These are phyloP conservation scores for Aselliscus stoliczkanus DNA, from an alignment of 2,797 vertebrate species.

Conservation along the genomic window DNA sequence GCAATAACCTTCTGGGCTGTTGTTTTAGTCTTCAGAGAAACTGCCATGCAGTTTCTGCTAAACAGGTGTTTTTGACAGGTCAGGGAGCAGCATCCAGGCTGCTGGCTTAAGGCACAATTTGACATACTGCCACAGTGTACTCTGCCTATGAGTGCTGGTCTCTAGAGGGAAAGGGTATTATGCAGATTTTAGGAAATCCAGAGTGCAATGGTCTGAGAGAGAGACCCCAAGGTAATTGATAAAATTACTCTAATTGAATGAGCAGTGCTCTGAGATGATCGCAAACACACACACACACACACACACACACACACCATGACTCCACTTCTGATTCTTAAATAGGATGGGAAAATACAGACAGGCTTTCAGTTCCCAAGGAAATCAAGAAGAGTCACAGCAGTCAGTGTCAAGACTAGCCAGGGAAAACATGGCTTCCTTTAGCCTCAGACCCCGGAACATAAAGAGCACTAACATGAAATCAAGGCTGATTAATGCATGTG, in stretches of 20 bases:
- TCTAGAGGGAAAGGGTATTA: conserved; percentile 45
- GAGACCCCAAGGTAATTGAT: conserved; percentile 57
- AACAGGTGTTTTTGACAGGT: conserved; percentile 53
- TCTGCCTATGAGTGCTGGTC: background rate
- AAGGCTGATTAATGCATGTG: accelerated
- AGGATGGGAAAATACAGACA: background rate
- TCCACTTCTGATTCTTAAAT: background rate
- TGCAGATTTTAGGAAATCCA: conserved; percentile 70
- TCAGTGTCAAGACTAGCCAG: too few species aligned
- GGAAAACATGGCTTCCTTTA: background rate
- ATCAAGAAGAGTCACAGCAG: background rate
- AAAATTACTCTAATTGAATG: conserved; percentile 65
- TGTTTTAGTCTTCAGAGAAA: background rate
- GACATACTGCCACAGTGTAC: background rate
- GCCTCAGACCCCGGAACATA: background rate
- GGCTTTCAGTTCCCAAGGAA: background rate
- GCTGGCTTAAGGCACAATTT: background rate
- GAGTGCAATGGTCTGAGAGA: conserved; percentile 63
- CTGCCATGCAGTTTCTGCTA: conserved; percentile 37
- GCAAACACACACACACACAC: background rate
- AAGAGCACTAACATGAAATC: background rate
- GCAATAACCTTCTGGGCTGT: background rate
- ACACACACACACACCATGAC: background rate
- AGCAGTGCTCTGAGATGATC: background rate
- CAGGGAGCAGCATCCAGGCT: background rate